Percentiles rank a stretch among this genome's conserved stretches.
These are phyloP conservation scores for Alethe castanea DNA, from an alignment of 2,113 vertebrate species.

Conservation along the genomic window DNA sequence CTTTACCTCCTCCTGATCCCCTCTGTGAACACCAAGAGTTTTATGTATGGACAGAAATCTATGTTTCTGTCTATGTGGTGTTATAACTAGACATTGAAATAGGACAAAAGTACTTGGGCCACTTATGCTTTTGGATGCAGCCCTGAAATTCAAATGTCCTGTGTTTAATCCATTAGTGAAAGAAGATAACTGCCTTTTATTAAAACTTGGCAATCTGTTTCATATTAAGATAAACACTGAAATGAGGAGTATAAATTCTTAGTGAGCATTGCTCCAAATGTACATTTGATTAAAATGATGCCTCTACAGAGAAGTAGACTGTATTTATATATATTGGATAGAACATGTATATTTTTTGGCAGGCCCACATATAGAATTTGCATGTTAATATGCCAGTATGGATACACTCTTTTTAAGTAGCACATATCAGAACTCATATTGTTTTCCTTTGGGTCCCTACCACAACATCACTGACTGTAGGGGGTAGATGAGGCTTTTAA, in stretches of 20 bases:
- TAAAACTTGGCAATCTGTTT: slow-evolving; percentile 63
- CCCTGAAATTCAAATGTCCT: slow-evolving; percentile 28
- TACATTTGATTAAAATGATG: slow-evolving; percentile 67
- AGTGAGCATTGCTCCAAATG: slow-evolving; percentile 40
- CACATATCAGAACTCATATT: slow-evolving; percentile 25
- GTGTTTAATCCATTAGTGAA: slow-evolving; percentile 42
- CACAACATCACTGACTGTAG: slow-evolving; percentile 14
- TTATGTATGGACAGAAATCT: not conserved
- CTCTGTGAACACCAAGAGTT: not conserved
- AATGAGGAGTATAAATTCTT: slow-evolving; percentile 59
- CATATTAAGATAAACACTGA: slow-evolving; percentile 52
- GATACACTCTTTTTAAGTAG: slow-evolving; percentile 47
- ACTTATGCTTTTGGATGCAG: not conserved
- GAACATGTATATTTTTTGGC: slow-evolving; percentile 54
- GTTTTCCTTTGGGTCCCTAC: slow-evolving; percentile 43
- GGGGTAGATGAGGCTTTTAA: slow-evolving; percentile 47
- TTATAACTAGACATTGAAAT: not conserved
- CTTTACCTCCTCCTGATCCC: not conserved
- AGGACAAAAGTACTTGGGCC: not conserved
- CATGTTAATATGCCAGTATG: slow-evolving; percentile 52
- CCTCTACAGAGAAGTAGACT: slow-evolving; percentile 45
- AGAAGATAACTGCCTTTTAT: slow-evolving; percentile 64
- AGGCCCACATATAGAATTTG: slow-evolving; percentile 42
- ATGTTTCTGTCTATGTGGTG: not conserved
- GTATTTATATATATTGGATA: slow-evolving; percentile 66